Percentiles rank a stretch among this genome's conserved stretches.
Evolutionary conservation across 2,888 invertebrate genomes (phyloP).

Genomic region (Clunio marinus): DNA sequence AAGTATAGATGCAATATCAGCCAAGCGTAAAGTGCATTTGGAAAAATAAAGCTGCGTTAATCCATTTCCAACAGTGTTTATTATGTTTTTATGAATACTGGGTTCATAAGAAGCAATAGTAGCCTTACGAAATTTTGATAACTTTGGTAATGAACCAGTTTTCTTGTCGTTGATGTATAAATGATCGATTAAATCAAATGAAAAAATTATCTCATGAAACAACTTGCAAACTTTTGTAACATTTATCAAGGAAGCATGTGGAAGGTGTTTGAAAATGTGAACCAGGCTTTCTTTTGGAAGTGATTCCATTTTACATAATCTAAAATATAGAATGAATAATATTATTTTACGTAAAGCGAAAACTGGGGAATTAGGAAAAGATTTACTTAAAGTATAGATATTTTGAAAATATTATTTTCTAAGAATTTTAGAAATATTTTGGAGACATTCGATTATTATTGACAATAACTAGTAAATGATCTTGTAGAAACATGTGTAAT

Average conservation of each 20-base stretch:
- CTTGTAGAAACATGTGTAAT: too few relatives aligned
- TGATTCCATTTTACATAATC: neutral
- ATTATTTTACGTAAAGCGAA: too few relatives aligned
- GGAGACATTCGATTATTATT: too few relatives aligned
- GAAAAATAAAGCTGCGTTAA: neutral
- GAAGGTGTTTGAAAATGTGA: neutral
- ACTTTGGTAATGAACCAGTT: neutral
- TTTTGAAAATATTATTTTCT: too few relatives aligned
- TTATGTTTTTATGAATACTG: neutral
- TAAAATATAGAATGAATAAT: too few relatives aligned
- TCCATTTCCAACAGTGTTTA: neutral
- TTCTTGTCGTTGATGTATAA: neutral
- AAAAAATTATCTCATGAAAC: neutral
- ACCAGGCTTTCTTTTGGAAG: neutral
- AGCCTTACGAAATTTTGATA: neutral
- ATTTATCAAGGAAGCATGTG: neutral
- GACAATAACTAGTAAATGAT: too few relatives aligned
- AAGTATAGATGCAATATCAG: neutral
- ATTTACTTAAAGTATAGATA: too few relatives aligned
- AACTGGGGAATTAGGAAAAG: too few relatives aligned
- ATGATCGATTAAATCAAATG: neutral
- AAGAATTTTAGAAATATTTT: too few relatives aligned
- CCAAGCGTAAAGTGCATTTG: neutral
- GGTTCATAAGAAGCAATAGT: neutral
- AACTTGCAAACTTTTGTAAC: neutral